These are phyloP conservation scores for Callopanchax toddi DNA, from an alignment of 2,113 vertebrate genomes.

Conservation along the genomic window DNA sequence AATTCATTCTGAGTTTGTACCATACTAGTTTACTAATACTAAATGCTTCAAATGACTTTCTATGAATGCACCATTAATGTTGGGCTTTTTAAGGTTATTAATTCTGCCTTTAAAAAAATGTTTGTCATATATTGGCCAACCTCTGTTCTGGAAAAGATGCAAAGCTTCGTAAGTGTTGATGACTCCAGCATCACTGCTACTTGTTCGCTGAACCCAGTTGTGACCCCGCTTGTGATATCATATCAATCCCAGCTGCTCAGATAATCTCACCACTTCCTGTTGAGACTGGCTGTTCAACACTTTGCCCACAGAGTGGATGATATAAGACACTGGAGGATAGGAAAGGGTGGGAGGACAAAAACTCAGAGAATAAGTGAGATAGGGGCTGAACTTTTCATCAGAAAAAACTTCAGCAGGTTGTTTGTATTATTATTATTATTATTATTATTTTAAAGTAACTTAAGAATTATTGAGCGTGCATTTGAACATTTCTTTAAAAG, in stretches of 20 bases:
- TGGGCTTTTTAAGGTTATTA: conserved; percentile 11
- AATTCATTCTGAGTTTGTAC: too few species aligned
- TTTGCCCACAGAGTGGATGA: conserved; percentile 22
- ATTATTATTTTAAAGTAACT: too few species aligned
- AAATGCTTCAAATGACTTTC: conserved; percentile 25
- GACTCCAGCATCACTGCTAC: conserved; percentile 48
- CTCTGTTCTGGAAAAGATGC: conserved; percentile 57
- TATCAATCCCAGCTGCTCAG: conserved; percentile 62
- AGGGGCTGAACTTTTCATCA: conserved; percentile 9
- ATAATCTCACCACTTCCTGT: conserved; percentile 66
- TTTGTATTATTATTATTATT: too few species aligned
- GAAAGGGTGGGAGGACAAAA: conserved; percentile 2
- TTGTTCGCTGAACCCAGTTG: conserved; percentile 60
- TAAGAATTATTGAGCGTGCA: not conserved
- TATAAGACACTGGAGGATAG: conserved; percentile 4
- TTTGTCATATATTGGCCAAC: conserved; percentile 54
- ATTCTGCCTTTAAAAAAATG: conserved; percentile 41
- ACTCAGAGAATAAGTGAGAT: conserved; percentile 28
- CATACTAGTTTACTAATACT: not conserved
- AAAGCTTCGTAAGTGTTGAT: conserved; percentile 50
- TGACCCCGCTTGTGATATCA: conserved; percentile 59
- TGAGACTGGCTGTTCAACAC: conserved; percentile 40
- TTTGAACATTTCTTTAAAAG: conserved; percentile 9
- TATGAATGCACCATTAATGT: conserved; percentile 13
- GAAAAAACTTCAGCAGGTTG: conserved; percentile 25